phyloP scores from a whole-genome alignment of 2,888 invertebrate species.

The Acrocyrtus sp. region DNA sequence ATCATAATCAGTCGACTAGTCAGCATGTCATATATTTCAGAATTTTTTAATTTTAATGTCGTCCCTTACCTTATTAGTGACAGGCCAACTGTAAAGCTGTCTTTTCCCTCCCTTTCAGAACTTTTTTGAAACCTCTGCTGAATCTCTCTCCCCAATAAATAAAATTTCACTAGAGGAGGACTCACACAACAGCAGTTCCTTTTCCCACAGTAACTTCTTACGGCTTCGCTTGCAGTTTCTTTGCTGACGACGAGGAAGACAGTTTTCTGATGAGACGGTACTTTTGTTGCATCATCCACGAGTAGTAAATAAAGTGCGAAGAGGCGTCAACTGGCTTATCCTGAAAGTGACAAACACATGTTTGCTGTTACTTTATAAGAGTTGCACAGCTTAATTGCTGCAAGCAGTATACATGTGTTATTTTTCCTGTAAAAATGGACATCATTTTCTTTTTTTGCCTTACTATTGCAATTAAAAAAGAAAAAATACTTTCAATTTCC shows the following conservation, averaged over 20 bases:
- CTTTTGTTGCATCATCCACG: neutral
- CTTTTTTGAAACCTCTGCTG: neutral
- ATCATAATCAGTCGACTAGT: too few species aligned
- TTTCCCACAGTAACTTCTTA: neutral
- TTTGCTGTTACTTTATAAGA: neutral
- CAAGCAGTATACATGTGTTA: neutral
- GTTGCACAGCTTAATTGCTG: neutral
- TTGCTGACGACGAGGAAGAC: neutral
- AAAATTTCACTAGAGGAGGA: neutral
- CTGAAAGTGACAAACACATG: slow-evolving; percentile 8
- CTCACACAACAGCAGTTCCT: neutral
- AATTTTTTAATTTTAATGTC: too few species aligned
- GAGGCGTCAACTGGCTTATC: slow-evolving; percentile 21
- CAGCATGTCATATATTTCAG: too few species aligned
- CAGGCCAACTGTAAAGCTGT: neutral
- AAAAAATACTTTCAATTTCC: neutral
- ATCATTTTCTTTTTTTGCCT: too few species aligned
- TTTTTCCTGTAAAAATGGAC: too few species aligned
- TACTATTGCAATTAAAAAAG: too few species aligned
- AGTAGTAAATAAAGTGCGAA: neutral
- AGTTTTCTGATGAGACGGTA: neutral
- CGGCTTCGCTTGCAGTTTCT: neutral
- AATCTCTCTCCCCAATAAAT: neutral
- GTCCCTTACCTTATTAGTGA: too few species aligned
- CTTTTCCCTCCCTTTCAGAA: neutral